Conservation (phyloP, 2,888 invertebrate species). For the Melanargia galathea region DNA sequence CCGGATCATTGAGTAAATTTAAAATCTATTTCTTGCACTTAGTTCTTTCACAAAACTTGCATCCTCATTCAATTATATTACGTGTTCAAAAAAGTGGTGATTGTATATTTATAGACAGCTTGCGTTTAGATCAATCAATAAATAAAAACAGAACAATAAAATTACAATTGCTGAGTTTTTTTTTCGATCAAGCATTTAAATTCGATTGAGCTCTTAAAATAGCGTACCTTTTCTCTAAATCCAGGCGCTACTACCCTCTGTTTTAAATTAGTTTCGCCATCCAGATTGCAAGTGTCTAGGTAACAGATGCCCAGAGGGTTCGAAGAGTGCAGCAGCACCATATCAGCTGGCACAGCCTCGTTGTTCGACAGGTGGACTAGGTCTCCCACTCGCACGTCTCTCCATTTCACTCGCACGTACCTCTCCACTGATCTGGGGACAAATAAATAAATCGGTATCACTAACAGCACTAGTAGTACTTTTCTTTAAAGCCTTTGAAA, state of each 20-base stretch:
- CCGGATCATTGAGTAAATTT: not conserved
- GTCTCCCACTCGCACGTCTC: conserved; percentile 95
- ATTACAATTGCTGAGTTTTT: not conserved
- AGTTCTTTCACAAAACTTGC: conserved; percentile 9
- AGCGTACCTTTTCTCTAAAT: conserved; percentile 85
- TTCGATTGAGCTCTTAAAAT: not conserved
- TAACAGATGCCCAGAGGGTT: conserved; percentile 95
- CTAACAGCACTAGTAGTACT: not conserved
- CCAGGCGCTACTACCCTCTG: conserved; percentile 93
- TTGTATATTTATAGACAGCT: conserved; percentile 9
- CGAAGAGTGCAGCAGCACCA: conserved; percentile 93
- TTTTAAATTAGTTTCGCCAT: conserved; percentile 98
- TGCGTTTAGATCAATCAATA: not conserved
- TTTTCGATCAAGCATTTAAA: not conserved
- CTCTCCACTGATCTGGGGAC: conserved; percentile 88
- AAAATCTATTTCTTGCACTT: not conserved
- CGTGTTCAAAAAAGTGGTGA: conserved; percentile 4
- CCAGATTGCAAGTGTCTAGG: conserved; percentile 97
- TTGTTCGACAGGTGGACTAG: conserved; percentile 97
- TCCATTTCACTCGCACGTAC: conserved; percentile 94
- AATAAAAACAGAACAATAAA: conserved; percentile 4
- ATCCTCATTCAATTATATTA: conserved; percentile 6
- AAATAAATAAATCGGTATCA: conserved; percentile 14
- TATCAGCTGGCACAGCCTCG: conserved; percentile 97
- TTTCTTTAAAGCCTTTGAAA: not conserved